Conservation (phyloP, 2,113 vertebrate species). For the Psittacula cyanocephala region DNA sequence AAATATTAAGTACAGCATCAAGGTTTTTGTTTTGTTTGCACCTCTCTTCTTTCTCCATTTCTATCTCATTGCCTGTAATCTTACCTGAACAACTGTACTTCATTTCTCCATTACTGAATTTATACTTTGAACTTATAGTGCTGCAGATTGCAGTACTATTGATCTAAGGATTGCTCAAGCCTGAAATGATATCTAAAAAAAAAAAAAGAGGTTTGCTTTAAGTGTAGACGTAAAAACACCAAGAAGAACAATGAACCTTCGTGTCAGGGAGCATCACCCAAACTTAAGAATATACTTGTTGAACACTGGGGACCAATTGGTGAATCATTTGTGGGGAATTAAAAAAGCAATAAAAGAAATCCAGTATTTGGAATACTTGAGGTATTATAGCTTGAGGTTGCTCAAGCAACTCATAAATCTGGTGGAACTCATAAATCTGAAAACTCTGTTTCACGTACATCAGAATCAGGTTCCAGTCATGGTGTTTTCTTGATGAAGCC, state of each 20-base stretch:
- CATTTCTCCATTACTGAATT: constrained; percentile 26
- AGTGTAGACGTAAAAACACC: constrained; percentile 1
- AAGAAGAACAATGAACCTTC: not conserved
- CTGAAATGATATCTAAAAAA: not conserved
- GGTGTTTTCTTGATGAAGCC: not conserved
- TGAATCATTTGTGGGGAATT: not conserved
- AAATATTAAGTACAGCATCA: not conserved
- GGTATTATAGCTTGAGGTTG: not conserved
- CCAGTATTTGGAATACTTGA: not conserved
- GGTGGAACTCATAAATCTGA: not conserved
- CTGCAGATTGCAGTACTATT: not conserved
- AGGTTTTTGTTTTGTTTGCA: not conserved
- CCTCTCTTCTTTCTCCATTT: not conserved
- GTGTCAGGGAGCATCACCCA: not conserved
- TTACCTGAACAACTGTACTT: not conserved
- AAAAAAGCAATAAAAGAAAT: not conserved
- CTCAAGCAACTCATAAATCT: too few relatives aligned
- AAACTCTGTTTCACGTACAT: not conserved
- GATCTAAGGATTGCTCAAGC: constrained; percentile 35
- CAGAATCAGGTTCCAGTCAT: not conserved
- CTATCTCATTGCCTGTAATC: not conserved
- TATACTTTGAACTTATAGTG: constrained; percentile 29
- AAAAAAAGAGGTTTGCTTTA: not conserved
- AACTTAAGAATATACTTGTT: not conserved
- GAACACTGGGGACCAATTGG: not conserved